Base-by-base conservation (phyloP, 2,888 invertebrate genomes). In the Parnassius apollo region DNA sequence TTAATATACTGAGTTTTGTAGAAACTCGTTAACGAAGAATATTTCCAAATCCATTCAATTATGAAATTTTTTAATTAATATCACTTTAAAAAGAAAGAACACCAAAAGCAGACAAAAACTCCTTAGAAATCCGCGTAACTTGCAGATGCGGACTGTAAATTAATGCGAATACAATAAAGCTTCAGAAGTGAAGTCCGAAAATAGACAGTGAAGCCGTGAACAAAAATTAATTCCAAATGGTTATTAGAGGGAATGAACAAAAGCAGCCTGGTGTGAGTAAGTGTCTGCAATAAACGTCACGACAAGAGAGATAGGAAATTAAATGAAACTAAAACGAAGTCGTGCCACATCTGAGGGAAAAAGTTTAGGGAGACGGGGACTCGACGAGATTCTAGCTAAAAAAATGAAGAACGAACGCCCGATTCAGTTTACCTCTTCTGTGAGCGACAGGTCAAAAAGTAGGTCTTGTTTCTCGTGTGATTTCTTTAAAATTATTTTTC, bases 51-150 rank as follows among this genome's bases (percentile, higher is more conserved):
- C 82, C 83, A 86, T 90, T 89, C 87, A 90, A 87, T 91, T 89
- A 90, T 90, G 88, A 86, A 89, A 91, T 91, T 86, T 91, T 91
- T 91, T 91, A 91, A 91, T 91, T 91, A 91, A 91, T 91, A 91
- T 91, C 85, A 85, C 81, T 89, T 86, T 84, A 84, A 83, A 88
- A 90, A 86, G 89, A 89, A 91, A 88, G 85, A 88, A 89, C 83
- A 85, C 85, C 78, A 80, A 78, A 80, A 78, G 81, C 80, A 81
- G 88, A 90, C 86, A 90, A 91, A 91, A 89, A 90, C 81, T 89
- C 87, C 87, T 88, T 86, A 88, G 88, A 88, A 89, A 86, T 86
- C 86, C 71, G 80, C 87, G 85, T 86, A 86, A 85, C 82, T 83
- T 83, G 81, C 91, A 89, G 90, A 90, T 88, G 88, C 79, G 83